Evolutionary conservation across 2,888 invertebrate genomes (phyloP), one percentile per base, ranked within the genome.

Genomic region (Norana najaformis): DNA sequence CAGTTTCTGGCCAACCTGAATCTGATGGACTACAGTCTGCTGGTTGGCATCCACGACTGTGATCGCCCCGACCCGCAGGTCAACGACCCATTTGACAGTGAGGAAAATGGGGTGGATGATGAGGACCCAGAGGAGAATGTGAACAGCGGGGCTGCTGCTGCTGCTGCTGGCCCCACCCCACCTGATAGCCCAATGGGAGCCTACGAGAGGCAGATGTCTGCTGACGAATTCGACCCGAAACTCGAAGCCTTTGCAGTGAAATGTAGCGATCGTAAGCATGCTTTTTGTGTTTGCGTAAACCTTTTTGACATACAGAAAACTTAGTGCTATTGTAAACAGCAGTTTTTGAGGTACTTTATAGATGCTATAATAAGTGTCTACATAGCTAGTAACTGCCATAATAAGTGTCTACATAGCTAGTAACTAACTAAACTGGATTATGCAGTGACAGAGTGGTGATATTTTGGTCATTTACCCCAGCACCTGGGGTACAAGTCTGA

Each of bases 1-100:
- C 95, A 98, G 97, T 98, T 99, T 95, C 96, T 99, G 92, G 97
- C 98, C n/a, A 97, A 97, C 94, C 96, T 98, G 89, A 98, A 99
- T 96, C 96, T 99, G 93, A 99, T 99, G 99, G 99, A 99, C 95
- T 99, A 99, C 95, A 99, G 99, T 90, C 96, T 99, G 91, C 96
- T 99, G 91, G 96, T 99, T 92, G 99, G 99, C 93, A 97, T 99
- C 93, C 99, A 99, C 95, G 99, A 99, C 95, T 97, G 97, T 89
- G 96, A 96, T 82, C 89, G 69, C n/a, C 89, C 69, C 23, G 53
- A 37, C 35, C 69, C 47, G 16, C 53, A 41, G 34, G 82, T 69
- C 53, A 53, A 69, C 35, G 89, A 89, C 35, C 47, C 89, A 6
- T 89, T 89, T 69, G 89, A 89, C 69, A 89, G 89, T 47, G 89